Evolutionary conservation across 1,140 invertebrate genomes (phyloP), one percentile per base, ranked within the genome.

Genomic region (Plectus sambesii): DNA sequence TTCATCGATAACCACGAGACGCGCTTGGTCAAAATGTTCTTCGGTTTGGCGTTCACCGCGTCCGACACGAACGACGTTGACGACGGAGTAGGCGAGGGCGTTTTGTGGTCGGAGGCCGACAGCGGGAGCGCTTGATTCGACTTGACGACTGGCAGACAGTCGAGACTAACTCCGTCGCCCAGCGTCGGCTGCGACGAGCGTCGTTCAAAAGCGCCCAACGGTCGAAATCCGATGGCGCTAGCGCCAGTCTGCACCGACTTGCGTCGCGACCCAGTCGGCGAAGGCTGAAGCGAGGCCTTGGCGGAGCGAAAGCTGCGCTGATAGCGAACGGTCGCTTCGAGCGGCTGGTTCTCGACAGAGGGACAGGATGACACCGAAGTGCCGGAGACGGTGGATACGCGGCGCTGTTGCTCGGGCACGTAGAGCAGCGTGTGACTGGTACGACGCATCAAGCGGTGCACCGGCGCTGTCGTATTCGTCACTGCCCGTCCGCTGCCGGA

Each of bases 1-100:
- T 66, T 66, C 63, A 66, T 66, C 6, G 62, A 66, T 15, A 66
- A 26, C 63, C 63, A 66, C 8, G 57, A 61, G 26, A 66, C 63
- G 15, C 65, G 40, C 43, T 66, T 66, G 6, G 43, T 58, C 38
- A 61, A 43, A n/a, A n/a, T n/a, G n/a, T n/a, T n/a, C n/a, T n/a
- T n/a, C n/a, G n/a, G n/a, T n/a, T n/a, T n/a, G n/a, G n/a, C n/a
- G n/a, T n/a, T n/a, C n/a, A n/a, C n/a, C n/a, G n/a, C n/a, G n/a
- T n/a, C n/a, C n/a, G n/a, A n/a, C n/a, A n/a, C n/a, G n/a, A n/a
- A n/a, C n/a, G n/a, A n/a, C 27, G 49, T 26, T 49, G 45, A 29
- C 9, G 9, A 9, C 47, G 46, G 12, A 23, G 25, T n/a, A n/a
- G 8, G 41, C 12, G 2, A 29, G 22, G 8, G 17, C 23, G 33